phyloP scores from a whole-genome alignment of 2,113 vertebrate species.

The Zingel zingel region DNA sequence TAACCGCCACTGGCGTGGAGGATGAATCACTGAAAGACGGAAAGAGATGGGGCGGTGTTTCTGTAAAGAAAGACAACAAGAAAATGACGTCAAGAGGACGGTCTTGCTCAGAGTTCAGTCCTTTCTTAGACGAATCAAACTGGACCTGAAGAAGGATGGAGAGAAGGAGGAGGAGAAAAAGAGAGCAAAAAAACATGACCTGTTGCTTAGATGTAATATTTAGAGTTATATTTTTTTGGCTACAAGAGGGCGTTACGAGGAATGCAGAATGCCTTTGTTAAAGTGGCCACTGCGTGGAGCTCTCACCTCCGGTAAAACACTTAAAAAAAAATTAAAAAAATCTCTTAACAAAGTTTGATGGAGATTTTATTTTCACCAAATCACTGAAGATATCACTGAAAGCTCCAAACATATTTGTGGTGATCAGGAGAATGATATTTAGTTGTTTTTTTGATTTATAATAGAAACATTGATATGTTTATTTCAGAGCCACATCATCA shows the following conservation, averaged over 20 bases:
- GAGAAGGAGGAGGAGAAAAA: conserved; percentile 10
- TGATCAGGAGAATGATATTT: conserved; percentile 24
- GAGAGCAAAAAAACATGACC: neutral
- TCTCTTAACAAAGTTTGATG: conserved; percentile 2
- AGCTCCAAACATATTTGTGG: neutral
- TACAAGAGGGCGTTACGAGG: neutral
- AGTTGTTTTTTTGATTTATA: conserved; percentile 4
- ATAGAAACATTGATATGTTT: conserved; percentile 22
- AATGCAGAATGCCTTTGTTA: neutral
- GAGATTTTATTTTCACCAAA: conserved; percentile 8
- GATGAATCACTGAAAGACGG: conserved; percentile 14
- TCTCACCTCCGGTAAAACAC: conserved; percentile 10
- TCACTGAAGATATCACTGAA: conserved; percentile 10
- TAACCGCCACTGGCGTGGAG: conserved; percentile 60
- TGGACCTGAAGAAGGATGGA: conserved; percentile 14
- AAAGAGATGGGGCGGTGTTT: conserved; percentile 5
- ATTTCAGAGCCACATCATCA: neutral
- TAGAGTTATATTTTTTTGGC: conserved; percentile 1
- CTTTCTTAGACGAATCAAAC: conserved; percentile 20
- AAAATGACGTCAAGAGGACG: conserved; percentile 20
- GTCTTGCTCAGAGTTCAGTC: conserved; percentile 15
- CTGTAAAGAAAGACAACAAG: conserved; percentile 12
- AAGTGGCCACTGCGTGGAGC: conserved; percentile 24
- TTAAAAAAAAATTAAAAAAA: too few relatives aligned
- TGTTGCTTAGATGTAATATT: conserved; percentile 23